Conservation (phyloP, 2,888 invertebrate species). For the Priocnemis perturbator region DNA sequence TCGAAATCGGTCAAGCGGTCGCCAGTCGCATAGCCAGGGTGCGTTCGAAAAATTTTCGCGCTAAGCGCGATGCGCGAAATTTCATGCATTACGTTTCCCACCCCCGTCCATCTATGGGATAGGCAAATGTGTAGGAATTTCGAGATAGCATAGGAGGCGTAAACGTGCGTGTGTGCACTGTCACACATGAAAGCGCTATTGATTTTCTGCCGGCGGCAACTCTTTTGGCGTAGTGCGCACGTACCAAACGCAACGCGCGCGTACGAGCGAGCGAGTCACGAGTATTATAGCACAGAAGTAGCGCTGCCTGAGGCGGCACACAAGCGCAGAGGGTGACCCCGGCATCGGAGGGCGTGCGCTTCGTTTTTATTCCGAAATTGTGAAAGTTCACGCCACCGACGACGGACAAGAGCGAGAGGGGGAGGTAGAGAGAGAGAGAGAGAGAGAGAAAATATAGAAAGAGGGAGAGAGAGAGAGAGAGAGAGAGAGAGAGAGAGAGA, state of each 20-base stretch:
- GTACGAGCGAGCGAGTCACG: slow-evolving; percentile 33
- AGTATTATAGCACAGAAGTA: no score
- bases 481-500: neutral
- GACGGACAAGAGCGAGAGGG: neutral
- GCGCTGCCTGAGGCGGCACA: no score
- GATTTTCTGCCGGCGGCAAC: slow-evolving; percentile 64
- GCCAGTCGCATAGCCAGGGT: no score
- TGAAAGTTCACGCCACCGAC: slow-evolving; percentile 56
- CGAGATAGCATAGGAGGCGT: neutral
- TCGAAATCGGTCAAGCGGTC: no score
- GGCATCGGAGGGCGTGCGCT: slow-evolving; percentile 62
- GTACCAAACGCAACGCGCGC: slow-evolving; percentile 56
- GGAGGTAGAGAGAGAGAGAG: neutral
- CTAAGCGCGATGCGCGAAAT: no score
- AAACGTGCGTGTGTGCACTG: slow-evolving; percentile 30
- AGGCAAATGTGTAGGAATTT: neutral
- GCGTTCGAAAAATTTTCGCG: no score
- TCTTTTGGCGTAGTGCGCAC: slow-evolving; percentile 66
- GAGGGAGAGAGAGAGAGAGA: neutral
- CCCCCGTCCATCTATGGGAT: no score
- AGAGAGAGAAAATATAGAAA: neutral
- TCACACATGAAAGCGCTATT: slow-evolving; percentile 59
- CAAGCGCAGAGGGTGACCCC: slow-evolving; percentile 39
- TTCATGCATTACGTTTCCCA: no score
- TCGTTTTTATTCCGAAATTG: slow-evolving; percentile 59